Conservation (phyloP, 2,113 vertebrate genomes). For the Chinchilla lanigera region DNA sequence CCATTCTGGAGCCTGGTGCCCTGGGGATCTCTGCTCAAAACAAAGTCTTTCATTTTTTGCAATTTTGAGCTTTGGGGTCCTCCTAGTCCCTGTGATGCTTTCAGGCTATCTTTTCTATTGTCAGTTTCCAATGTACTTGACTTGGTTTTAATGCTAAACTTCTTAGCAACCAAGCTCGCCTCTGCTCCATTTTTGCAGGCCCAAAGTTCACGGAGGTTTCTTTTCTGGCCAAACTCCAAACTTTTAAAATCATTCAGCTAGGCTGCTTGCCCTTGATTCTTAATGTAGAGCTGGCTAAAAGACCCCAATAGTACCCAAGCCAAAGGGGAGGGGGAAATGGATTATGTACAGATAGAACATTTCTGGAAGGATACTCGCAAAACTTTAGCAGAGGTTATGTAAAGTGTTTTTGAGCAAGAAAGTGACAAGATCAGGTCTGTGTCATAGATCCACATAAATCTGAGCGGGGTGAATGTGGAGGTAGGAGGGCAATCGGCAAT, state of each 20-base stretch:
- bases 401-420: constrained; percentile 53
- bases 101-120: not conserved
- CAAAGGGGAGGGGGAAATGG: not conserved
- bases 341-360: not conserved
- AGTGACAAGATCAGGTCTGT: constrained; percentile 17
- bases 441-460: not conserved
- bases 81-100: not conserved
- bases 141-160: not conserved
- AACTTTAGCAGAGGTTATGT: not conserved
- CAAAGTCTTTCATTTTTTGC: not conserved
- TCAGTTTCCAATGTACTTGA: not conserved
- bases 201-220: not conserved
- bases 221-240: not conserved
- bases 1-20: not conserved
- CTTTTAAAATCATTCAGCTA: not conserved
- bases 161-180: not conserved
- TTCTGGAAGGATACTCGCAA: not conserved
- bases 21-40: not conserved
- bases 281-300: not conserved
- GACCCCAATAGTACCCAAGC: not conserved
- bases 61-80: not conserved
- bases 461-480: not conserved
- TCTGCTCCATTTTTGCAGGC: not conserved
- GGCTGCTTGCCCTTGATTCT: not conserved
- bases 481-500: not conserved